phyloP scores from a whole-genome alignment of 2,113 vertebrate genomes.

The Nematolebias whitei region DNA sequence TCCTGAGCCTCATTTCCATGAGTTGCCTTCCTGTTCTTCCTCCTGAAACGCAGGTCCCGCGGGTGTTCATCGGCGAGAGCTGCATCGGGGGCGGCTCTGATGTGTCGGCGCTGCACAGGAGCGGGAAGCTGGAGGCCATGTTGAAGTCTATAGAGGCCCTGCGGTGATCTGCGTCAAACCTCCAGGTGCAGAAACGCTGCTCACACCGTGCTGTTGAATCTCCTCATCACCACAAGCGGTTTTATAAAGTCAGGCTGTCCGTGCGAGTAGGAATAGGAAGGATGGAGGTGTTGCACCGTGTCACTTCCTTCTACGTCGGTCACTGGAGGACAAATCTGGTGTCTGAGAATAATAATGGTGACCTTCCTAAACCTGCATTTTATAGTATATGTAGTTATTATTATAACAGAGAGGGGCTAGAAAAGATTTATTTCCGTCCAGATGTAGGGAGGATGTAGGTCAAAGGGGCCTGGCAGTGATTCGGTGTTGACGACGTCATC shows the following conservation, averaged over 20 bases:
- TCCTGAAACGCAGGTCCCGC: conserved; percentile 81
- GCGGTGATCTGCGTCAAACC: conserved; percentile 50
- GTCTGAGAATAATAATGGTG: no score
- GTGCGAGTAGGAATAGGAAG: no score
- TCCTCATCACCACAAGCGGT: neutral
- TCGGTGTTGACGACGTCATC: no score
- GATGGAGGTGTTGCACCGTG: no score
- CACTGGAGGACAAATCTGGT: no score
- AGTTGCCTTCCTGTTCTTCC: neutral
- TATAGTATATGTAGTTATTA: no score
- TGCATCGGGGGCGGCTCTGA: conserved; percentile 85
- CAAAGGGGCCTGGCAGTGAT: neutral
- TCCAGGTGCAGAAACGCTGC: conserved; percentile 50
- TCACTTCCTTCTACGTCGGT: no score
- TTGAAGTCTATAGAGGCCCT: conserved; percentile 80
- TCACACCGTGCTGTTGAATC: neutral
- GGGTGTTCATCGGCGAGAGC: conserved; percentile 83
- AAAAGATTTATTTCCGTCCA: no score
- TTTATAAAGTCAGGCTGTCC: no score
- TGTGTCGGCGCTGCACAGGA: conserved; percentile 63
- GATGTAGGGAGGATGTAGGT: no score
- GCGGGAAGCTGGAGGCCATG: conserved; percentile 69
- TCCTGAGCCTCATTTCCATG: neutral
- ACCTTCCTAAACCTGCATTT: no score
- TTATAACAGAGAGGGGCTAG: no score